Evolutionary conservation across 2,888 invertebrate species (phyloP), one percentile per base, ranked within the genome.

Genomic region (Abrostola triplasia): DNA sequence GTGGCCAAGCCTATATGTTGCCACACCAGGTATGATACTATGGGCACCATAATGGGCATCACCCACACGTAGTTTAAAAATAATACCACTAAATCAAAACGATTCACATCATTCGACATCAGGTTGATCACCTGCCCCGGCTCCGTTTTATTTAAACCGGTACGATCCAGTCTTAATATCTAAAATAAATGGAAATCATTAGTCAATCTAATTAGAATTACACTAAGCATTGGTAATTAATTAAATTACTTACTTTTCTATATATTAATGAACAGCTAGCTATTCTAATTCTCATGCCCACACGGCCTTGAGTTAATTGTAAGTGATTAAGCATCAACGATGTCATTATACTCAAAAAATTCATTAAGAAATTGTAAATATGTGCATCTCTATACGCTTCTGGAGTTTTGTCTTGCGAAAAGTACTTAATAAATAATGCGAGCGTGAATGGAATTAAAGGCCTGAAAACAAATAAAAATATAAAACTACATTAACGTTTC

Each of bases 91-190:
- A 96, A 89, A 84, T 98, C 98, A 85, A 98, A 97, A 70, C 98
- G 95, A 79, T 96, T 96, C 4, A 98, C 98, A 85, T 98, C 98
- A 81, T 98, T 98, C 0, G 98, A 97, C 91, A 98, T 95, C 62
- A 98, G 89, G 87, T 98, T 98, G 52, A 98, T 96, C 79, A 98
- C 96, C 88, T 98, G 97, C 0, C 98, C 98, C 75, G 97, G 88
- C 92, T 95, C 82, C 86, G 96, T 96, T 86, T 96, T 94, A 55
- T 94, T 95, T 71, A 96, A 82, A 0, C 96, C 96, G 0, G 91
- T 88, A 71, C 95, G 95, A 82, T 96, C 96, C 5, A 94, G 85
- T 84, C 89, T 93, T 60, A 94, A 77, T 65, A 94, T 91, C 94
- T 94, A 77, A 64, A 88, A 90, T 0, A 35, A 13, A 64, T 44